Evolutionary conservation across 2,888 invertebrate species (phyloP), one percentile per base, ranked within the genome.

Genomic region (Diachrysia chrysitis): DNA sequence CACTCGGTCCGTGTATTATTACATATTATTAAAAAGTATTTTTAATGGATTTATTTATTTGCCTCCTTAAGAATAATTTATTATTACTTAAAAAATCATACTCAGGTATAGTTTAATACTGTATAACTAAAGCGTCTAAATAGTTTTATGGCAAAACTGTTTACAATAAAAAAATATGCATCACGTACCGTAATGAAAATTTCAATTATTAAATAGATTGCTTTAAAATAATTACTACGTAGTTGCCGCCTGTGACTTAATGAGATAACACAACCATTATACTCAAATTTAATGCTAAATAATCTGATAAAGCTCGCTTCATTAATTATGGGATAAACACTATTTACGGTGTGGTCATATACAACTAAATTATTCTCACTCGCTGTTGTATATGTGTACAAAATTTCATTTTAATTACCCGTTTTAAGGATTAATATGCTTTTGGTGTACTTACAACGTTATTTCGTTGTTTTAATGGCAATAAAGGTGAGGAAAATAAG

Each of bases 331-430:
- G 63, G 66, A 64, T 69, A 64, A 74, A 70, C 66, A 69, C 69
- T 76, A 76, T 79, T 74, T 71, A 79, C 69, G 55, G 63, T 67
- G 67, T 65, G 66, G 73, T 80, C 82, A 79, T 83, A 76, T 61
- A 53, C 70, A 59, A 65, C 69, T 82, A 81, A 84, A 83, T 85
- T 79, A 81, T 80, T 80, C 79, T 72, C 74, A 69, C 71, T 78
- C 69, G 72, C 73, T 73, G 68, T 78, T 74, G 63, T 73, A 63
- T 69, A 75, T 60, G 69, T 66, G 70, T 66, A 78, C 78, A 78
- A 82, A 85, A 85, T 83, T 83, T 79, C 63, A 82, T 84, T 85
- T 84, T 86, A 85, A 86, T 84, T 82, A 82, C 81, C 76, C 73
- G 67, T 76, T 81, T 75, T 83, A 82, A 79, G 83, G 81, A 80